Base-by-base conservation (phyloP, 1,140 invertebrate species). In the Drosophila cardini region DNA sequence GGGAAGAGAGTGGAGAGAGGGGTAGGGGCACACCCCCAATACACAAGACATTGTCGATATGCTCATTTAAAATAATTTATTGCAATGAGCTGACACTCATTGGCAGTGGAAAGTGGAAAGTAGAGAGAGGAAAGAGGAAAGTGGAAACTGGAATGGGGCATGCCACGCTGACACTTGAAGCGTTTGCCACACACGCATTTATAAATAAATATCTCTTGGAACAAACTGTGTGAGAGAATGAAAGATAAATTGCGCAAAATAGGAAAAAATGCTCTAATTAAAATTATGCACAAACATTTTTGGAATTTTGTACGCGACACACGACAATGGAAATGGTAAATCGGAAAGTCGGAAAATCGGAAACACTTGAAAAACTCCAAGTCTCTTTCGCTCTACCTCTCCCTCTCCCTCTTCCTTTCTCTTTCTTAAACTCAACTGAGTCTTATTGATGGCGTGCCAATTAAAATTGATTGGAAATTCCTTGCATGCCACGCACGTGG, bases 391-490 rank as follows among this genome's bases (percentile, higher is more conserved):
- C 43, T 30, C 55, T 21, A 2, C 45, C 57, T 32, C 16, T 60
- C 11, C 3, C 57, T 16, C 56, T 43, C 16, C 10, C 13, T 26
- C 53, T 36, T 26, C 21, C 21, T 4, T 26, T 26, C 4, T 26
- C 21, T 26, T 26, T 4, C 21, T 26, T 5, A 0, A 26, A 26
- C 32, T 34, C 11, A 34, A 4, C 30, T 55, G 26, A 8, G 46
- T 11, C 56, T 70, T 86, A 91, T 86, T 87, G 84, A 90, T 91
- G 90, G 84, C 80, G 89, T 86, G 90, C 90, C 90, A 91, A 91
- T 91, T 91, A 91, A 91, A 91, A 91, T 91, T 91, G 90, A 91
- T 91, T 91, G 90, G 79, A 91, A 84, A 91, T 91, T 91, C 90
- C 89, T 69, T 61, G 65, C 82, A 90, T 90, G 75, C 80, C 83